Evolutionary conservation across 2,888 invertebrate species (phyloP), one percentile per base, ranked within the genome.

Genomic region (Himalopsyche anomala): DNA sequence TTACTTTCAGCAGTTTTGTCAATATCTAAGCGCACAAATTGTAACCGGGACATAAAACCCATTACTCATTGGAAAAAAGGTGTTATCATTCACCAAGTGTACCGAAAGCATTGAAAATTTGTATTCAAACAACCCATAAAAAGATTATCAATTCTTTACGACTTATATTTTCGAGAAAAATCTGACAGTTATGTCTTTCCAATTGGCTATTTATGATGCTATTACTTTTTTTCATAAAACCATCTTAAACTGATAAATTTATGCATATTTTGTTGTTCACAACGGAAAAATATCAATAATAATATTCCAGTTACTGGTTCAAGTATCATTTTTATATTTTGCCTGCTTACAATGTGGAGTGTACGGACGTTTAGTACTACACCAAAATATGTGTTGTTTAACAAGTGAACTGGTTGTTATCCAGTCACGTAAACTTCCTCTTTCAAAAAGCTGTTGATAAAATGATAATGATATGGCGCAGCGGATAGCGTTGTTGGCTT

Each of bases 101-200:
- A 62, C 62, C 62, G 2, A 62, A 5, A 62, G 62, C 62, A 19
- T 62, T 62, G 62, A 62, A 62, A 62, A 62, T 62, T 19, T 62
- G 62, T 62, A 62, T 62, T 19, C 62, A 62, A 28, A 62, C 28
- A 9, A n/a, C 62, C 62, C 62, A 62, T 62, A 62, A 62, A 62
- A 62, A 62, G 62, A 62, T 62, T 62, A 62, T 62, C 62, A 62
- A 62, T 62, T 19, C 62, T 62, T 62, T 62, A 62, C 62, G 62
- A 62, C 62, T 19, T 62, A 11, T 28, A 11, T 62, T 62, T 62
- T 62, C 62, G 19, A 62, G 62, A 62, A 62, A 62, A 62, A 62
- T 62, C 62, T 62, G 62, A 62, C 62, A 62, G 62, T 62, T 19
- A 62, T 28, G 62, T 19, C 62, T 19, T 62, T 62, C 62, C 62